These are phyloP conservation scores for Chymomyza costata DNA, from an alignment of 1,140 invertebrate species.

Conservation along the genomic window DNA sequence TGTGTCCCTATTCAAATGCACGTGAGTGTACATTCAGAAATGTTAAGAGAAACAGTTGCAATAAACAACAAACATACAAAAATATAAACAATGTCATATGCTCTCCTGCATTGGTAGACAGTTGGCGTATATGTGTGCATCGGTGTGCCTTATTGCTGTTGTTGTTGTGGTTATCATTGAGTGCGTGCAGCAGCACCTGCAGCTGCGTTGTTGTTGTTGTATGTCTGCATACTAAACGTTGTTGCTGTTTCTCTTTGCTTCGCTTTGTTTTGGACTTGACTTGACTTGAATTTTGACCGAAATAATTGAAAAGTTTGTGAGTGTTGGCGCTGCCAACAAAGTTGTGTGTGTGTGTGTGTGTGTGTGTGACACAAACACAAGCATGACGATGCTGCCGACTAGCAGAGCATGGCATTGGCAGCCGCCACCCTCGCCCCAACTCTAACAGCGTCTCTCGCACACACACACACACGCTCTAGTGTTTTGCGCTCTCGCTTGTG, in stretches of 20 bases:
- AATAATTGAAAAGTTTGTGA: constrained; percentile 48
- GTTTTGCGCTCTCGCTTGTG: constrained; percentile 5
- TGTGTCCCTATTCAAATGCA: too few relatives aligned
- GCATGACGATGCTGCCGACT: too few relatives aligned
- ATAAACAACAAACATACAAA: too few relatives aligned
- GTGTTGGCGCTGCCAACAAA: constrained; percentile 16
- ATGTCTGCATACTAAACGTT: too few relatives aligned
- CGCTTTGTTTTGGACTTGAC: constrained; percentile 37
- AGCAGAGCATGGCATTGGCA: too few relatives aligned
- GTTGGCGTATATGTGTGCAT: constrained; percentile 1
- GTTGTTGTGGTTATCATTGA: too few relatives aligned
- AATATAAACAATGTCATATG: too few relatives aligned
- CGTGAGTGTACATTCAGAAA: too few relatives aligned
- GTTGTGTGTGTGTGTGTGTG: not conserved
- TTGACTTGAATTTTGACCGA: constrained; percentile 59
- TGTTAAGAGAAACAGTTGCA: too few relatives aligned
- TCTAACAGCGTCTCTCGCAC: constrained; percentile 13
- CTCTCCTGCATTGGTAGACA: too few relatives aligned
- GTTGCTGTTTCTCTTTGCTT: constrained; percentile 8
- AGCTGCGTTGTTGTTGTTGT: constrained; percentile 21
- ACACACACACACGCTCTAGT: constrained; percentile 2
- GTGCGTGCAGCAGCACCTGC: too few relatives aligned
- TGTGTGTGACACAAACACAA: constrained; percentile 6
- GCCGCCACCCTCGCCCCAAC: constrained; percentile 16
- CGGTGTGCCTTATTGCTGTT: constrained; percentile 1